Evolutionary conservation across 2,113 vertebrate species (phyloP), one percentile per base, ranked within the genome.

Genomic region (Paradoxurus hermaphroditus): DNA sequence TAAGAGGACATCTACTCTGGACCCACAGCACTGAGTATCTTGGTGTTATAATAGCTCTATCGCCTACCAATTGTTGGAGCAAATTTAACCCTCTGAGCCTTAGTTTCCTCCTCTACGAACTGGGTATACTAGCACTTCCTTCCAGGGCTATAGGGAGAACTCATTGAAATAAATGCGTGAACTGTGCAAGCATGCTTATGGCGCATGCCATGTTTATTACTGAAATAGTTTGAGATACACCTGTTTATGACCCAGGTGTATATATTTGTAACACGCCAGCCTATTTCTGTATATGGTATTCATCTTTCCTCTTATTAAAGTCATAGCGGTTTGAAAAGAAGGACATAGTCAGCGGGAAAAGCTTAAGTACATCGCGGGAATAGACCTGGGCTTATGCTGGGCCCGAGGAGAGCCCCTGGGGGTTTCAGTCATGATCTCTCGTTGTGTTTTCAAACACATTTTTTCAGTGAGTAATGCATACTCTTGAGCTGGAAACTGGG

Each of bases 361-460:
- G 31, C 63, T 93, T 85, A 82, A 95, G 51, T 39, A 78, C 39
- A 85, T 46, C 31, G 75, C 39, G 93, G 27, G 31, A 46, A 31
- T 72, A 90, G 68, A 97, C 78, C 0, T 59, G 51, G 68, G 79
- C 86, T 75, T 65, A 31, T 46, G 34, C 65, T 53, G 39, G 49
- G 53, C 65, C 78, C 53, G 44, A 87, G 86, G 83, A 89, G 46
- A 73, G 39, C 31, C 90, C 83, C 62, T 51, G 19, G 56, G 70
- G 51, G 31, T 25, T 93, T 95, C 67, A 95, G 84, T 92, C 94
- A 96, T 73, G 95, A 97, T 95, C 95, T 85, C 65, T 56, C 51
- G n/a, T 53, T 92, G 85, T 88, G 87, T 94, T 96, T 97, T 95
- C 96, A 97, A 97, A 95, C 49, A 59, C 59, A 44, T 91, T 95